These are phyloP conservation scores for Patagioenas fasciata DNA, from an alignment of 2,113 vertebrate species.

Conservation along the genomic window DNA sequence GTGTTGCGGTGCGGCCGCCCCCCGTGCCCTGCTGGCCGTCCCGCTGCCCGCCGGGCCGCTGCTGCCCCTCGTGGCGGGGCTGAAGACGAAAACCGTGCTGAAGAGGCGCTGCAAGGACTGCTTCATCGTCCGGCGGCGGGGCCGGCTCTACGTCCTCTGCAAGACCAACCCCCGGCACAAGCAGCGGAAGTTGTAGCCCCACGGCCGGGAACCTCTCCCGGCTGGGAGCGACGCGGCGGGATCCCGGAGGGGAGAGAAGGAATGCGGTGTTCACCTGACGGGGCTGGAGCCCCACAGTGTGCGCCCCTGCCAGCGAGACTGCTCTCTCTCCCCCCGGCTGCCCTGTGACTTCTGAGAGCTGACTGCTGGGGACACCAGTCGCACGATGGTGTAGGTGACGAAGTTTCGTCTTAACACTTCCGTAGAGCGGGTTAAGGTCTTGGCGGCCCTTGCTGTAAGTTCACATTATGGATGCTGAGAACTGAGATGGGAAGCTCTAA, in stretches of 20 bases:
- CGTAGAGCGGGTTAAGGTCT: accelerated
- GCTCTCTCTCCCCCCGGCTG: no score
- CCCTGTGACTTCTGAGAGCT: accelerated
- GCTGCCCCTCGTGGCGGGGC: slow-evolving; percentile 69
- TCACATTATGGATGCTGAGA: neutral
- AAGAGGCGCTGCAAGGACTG: slow-evolving; percentile 90
- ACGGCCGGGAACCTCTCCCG: no score
- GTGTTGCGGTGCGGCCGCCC: neutral
- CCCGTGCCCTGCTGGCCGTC: slow-evolving; percentile 32
- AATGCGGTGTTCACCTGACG: accelerated
- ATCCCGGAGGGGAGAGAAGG: accelerated
- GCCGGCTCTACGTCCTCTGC: slow-evolving; percentile 81
- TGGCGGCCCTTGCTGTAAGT: accelerated
- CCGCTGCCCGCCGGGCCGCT: neutral
- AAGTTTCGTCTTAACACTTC: accelerated
- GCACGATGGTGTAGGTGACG: accelerated
- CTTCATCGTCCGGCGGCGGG: slow-evolving; percentile 83
- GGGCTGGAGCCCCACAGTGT: no score
- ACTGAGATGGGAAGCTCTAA: accelerated
- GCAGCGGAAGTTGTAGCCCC: slow-evolving; percentile 79
- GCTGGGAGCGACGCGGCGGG: neutral
- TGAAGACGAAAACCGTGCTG: slow-evolving; percentile 86
- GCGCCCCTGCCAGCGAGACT: accelerated
- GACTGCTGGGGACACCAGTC: accelerated
- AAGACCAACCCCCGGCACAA: slow-evolving; percentile 87